These are phyloP conservation scores for Herminia tarsipennalis DNA, from an alignment of 2,888 invertebrate species.

Conservation along the genomic window DNA sequence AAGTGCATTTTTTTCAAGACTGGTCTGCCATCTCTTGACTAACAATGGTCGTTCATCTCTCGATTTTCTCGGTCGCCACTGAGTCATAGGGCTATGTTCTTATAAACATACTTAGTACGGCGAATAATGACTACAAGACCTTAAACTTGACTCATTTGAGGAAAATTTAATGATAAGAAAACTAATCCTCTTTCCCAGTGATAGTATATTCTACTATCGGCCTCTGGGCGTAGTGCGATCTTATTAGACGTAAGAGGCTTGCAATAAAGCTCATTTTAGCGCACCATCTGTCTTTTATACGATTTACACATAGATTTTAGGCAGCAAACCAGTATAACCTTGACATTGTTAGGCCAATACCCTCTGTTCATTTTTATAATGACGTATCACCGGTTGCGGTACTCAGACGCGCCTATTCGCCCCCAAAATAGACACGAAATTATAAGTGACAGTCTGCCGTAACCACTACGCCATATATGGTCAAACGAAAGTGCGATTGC, in stretches of 20 bases:
- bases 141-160: slow-evolving; percentile 13
- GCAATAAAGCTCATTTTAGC: slow-evolving; percentile 37
- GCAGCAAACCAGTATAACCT: slow-evolving; percentile 53
- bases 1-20: too few relatives aligned
- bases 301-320: slow-evolving; percentile 42
- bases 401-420: slow-evolving; percentile 50
- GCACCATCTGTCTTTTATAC: slow-evolving; percentile 29
- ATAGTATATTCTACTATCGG: slow-evolving; percentile 17
- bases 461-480: slow-evolving; percentile 81
- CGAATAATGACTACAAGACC: too few relatives aligned
- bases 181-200: slow-evolving; percentile 19
- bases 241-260: slow-evolving; percentile 27
- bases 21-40: too few relatives aligned
- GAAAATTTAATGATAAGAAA: slow-evolving; percentile 28
- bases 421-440: slow-evolving; percentile 71
- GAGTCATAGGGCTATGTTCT: too few relatives aligned
- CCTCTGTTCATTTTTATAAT: slow-evolving; percentile 47
- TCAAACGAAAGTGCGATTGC: slow-evolving; percentile 79
- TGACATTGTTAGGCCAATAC: slow-evolving; percentile 71
- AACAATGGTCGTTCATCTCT: too few relatives aligned
- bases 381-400: slow-evolving; percentile 42
- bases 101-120: too few relatives aligned
- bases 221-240: slow-evolving; percentile 22
- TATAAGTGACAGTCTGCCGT: slow-evolving; percentile 63
- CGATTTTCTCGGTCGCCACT: too few relatives aligned